Evolutionary conservation across 2,888 invertebrate genomes (phyloP), one percentile per base, ranked within the genome.

Genomic region (Folsomia candida): DNA sequence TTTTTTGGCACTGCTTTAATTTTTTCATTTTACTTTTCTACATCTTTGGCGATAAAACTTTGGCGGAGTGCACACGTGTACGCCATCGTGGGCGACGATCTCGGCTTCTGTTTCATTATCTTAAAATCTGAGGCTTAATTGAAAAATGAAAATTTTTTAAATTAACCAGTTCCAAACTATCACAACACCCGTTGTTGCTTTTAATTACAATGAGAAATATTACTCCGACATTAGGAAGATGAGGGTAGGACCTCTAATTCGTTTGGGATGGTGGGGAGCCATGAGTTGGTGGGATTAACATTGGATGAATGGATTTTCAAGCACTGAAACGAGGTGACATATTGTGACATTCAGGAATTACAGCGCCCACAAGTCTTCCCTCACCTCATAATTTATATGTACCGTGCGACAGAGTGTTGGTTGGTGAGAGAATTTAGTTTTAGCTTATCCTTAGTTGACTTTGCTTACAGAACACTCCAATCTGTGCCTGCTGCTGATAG

Each of bases 301-400:
- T 9, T 37, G 37, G 37, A 37, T 37, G 37, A 37, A 4, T 37
- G 37, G 37, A 37, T 37, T 37, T 37, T 37, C 37, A 37, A 37
- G 37, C 60, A 4, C 60, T 25, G 25, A 25, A 60, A 22, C 6
- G 27, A 29, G 62, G 62, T 62, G 37, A 64, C 64, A 64, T 47
- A 64, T 64, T 64, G 64, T 64, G 64, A 64, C 64, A 51, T 37
- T 20, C 51, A 64, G 25, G 51, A 64, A 64, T 51, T 64, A 64
- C 51, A 51, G 37, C 9, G 24, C 62, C 62, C 51, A 29, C 64
- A 64, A 47, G 25, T 51, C 51, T 20, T 64, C 64, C 27, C 64
- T 37, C 37, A 64, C 64, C 64, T 64, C 29, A 64, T 64, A 64
- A 64, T 64, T 64, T 51, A 64, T 62, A 2, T 59, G 4, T 59